Evolutionary conservation across 2,797 vertebrate species (phyloP), one percentile per base, ranked within the genome.

Genomic region (Pseudopleuronectes americanus): DNA sequence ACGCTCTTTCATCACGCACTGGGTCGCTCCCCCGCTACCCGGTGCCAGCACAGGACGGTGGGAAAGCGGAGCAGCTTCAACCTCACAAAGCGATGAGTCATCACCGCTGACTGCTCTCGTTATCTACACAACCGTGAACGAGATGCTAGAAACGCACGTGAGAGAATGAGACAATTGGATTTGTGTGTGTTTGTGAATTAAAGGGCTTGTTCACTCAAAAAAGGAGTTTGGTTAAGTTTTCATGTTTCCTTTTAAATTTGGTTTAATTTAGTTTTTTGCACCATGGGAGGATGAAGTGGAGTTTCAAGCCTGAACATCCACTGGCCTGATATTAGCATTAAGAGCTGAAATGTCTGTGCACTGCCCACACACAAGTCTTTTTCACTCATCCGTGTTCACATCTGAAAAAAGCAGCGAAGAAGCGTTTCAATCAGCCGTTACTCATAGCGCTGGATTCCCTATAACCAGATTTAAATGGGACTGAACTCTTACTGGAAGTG

Each of bases 41-140:
- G 31, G 66, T 41, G 75, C 70, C 63, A 73, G 53, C 76, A 54
- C 14, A 68, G 53, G 70, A 86, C 1, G 56, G 66, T 87, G 86
- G 79, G 89, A 90, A 89, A 83, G 85, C 59, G 78, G 78, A 81
- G 70, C 28, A 22, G 17, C 31, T 8, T 9, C 58, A 24, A 14
- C 57, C 19, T 59, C 3, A 28, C 38, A 19, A 24, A 24, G 22
- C 57, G 23, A 19, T 48, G 59, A 65, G 7, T 17, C 10, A 14
- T 23, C 31, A 8, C 33, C 47, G n/a, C n/a, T n/a, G n/a, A n/a
- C n/a, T 21, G 47, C 19, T 48, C 47, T 48, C 47, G 36, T 38
- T 38, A 38, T 38, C 36, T 38, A 38, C 36, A 38, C 36, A 13
- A 38, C 36, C 36, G 36, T 38, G 36, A 38, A 38, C 10, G 3